Evolutionary conservation across 2,797 vertebrate genomes (phyloP).

Genomic region (Syngnathus rostellatus): DNA sequence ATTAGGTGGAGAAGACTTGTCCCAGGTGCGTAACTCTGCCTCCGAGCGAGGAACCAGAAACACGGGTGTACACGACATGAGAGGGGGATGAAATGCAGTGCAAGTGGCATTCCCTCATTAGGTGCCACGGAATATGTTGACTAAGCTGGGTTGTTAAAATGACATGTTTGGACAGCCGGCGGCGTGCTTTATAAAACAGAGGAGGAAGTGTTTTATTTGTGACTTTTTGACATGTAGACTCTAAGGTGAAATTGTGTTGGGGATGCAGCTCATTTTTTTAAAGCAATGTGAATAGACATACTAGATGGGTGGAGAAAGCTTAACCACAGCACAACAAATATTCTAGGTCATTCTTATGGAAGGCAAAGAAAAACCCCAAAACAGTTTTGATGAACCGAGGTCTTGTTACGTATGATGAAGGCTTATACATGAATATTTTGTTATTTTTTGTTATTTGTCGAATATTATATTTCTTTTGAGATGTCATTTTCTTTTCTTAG

Average conservation of each 20-base stretch:
- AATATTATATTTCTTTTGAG: background rate
- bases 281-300: too few relatives aligned
- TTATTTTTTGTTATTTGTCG: background rate
- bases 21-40: conserved; percentile 16
- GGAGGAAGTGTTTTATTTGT: background rate
- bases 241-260: background rate
- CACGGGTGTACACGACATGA: background rate
- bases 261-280: background rate
- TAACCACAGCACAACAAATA: background rate
- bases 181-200: background rate
- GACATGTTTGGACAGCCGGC: background rate
- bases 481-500: background rate
- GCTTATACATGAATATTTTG: background rate
- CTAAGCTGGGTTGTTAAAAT: background rate
- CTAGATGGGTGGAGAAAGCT: background rate
- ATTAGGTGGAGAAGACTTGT: conserved; percentile 17
- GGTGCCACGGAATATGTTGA: background rate
- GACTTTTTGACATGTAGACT: background rate
- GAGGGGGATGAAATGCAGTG: background rate
- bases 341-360: background rate
- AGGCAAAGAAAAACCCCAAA: background rate
- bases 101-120: conserved; percentile 3
- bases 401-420: background rate
- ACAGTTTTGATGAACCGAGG: background rate
- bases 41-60: background rate